Base-by-base conservation (phyloP, 1,140 invertebrate genomes). In the Drosophila pseudoobscura region DNA sequence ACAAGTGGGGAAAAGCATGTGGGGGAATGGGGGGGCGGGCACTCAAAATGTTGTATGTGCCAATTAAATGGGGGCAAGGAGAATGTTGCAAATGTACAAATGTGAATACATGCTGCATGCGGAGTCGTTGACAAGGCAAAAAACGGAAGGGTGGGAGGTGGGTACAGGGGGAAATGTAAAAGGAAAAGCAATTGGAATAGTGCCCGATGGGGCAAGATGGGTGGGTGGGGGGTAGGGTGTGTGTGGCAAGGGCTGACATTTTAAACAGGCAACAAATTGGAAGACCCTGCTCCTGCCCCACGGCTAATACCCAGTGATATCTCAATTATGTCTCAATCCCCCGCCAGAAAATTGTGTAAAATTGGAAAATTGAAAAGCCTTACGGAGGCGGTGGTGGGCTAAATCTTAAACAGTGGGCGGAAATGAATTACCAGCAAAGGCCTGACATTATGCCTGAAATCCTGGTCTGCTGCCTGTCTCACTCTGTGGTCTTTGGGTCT, bases 41-140 rank as follows among this genome's bases (percentile, higher is more conserved):
- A 75, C 72, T 85, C 72, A 64, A 85, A 80, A 68, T 80, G 71
- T 73, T 75, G 80, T 85, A 75, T 85, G 80, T 75, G 78, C 69
- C 80, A 85, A 85, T 85, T 85, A 85, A 84, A 71, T 63, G 69
- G 64, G 65, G 77, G 62, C 80, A 79, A 69, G 78, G 72, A 80
- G 84, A 87, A 73, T 85, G 80, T 85, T 85, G 73, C 80, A 69
- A 73, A 83, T 66, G 80, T 71, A 63, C 75, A 84, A 79, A 76
- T 79, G 75, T 69, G 75, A 74, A 60, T 78, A 69, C 59, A 73
- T 62, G 24, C 24, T 26, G 5, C 24, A 26, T 26, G 24, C 24
- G 24, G 24, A 26, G 24, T 26, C 24, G 24, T 26, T 26, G 24
- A 26, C 24, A 26, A 26, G 24, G 24, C 5, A 26, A 26, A 26